These are phyloP conservation scores for Gnathonemus longibarbis DNA, from an alignment of 2,113 vertebrate species.

Conservation along the genomic window DNA sequence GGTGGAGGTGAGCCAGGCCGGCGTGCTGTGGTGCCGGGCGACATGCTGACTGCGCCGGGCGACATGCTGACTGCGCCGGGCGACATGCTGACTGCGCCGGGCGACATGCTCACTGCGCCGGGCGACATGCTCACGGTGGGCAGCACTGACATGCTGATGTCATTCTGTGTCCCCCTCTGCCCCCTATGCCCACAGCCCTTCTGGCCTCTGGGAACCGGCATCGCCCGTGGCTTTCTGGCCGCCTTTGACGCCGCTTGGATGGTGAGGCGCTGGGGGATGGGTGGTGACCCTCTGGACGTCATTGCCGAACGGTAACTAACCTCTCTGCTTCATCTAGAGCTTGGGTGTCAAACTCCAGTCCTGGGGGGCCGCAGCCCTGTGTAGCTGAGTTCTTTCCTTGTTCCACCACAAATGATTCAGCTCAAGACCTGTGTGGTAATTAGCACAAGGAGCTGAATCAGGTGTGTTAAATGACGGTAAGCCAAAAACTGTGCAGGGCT, in stretches of 20 bases:
- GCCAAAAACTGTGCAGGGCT: too few species aligned
- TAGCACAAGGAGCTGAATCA: too few species aligned
- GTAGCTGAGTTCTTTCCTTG: too few species aligned
- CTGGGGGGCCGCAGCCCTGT: too few species aligned
- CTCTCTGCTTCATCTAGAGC: neutral
- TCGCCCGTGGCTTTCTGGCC: constrained; percentile 84
- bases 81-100: too few species aligned
- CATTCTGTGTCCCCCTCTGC: neutral
- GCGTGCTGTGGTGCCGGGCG: neutral
- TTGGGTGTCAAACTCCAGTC: too few species aligned
- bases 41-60: neutral
- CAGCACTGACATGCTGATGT: neutral
- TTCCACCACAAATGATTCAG: too few species aligned
- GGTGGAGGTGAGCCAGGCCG: constrained; percentile 74
- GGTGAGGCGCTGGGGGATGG: constrained; percentile 80
- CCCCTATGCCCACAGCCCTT: constrained; percentile 68
- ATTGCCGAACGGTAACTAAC: constrained; percentile 76
- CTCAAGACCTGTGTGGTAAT: too few species aligned
- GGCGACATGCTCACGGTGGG: neutral
- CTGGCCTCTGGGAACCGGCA: constrained; percentile 89
- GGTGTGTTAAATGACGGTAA: too few species aligned
- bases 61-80: neutral
- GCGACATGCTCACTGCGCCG: too few species aligned
- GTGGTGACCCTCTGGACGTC: constrained; percentile 64
- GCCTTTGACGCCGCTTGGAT: constrained; percentile 85